Evolutionary conservation across 2,888 invertebrate genomes (phyloP).

Genomic region (Tetragonisca angustula): DNA sequence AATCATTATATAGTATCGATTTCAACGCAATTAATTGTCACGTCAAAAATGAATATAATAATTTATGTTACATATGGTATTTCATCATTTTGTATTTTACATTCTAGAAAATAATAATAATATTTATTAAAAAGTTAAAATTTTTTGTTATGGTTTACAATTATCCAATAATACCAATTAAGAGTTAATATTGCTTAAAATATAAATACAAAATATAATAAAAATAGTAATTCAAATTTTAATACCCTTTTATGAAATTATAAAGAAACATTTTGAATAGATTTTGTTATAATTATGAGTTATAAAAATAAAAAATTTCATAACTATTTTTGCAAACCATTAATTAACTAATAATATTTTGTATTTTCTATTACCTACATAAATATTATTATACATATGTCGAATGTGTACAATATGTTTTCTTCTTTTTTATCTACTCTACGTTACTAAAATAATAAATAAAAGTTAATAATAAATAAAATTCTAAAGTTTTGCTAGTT

Average conservation of each 20-base stretch:
- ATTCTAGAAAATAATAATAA: too few species aligned
- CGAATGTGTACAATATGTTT: too few species aligned
- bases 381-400: too few species aligned
- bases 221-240: too few species aligned
- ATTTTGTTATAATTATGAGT: background rate
- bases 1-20: background rate
- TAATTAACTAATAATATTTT: background rate
- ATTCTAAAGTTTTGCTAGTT: background rate
- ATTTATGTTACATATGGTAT: too few species aligned
- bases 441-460: background rate
- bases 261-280: background rate
- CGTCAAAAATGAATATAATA: too few species aligned
- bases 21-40: background rate
- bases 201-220: background rate
- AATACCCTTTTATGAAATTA: background rate
- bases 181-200: background rate
- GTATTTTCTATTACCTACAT: background rate
- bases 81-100: too few species aligned
- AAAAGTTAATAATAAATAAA: background rate
- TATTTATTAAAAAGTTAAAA: too few species aligned
- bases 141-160: too few species aligned
- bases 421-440: background rate
- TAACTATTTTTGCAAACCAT: background rate
- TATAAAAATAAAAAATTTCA: background rate
- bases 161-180: too few species aligned